Base-by-base conservation (phyloP, 2,888 invertebrate genomes). In the Carabus problematicus region DNA sequence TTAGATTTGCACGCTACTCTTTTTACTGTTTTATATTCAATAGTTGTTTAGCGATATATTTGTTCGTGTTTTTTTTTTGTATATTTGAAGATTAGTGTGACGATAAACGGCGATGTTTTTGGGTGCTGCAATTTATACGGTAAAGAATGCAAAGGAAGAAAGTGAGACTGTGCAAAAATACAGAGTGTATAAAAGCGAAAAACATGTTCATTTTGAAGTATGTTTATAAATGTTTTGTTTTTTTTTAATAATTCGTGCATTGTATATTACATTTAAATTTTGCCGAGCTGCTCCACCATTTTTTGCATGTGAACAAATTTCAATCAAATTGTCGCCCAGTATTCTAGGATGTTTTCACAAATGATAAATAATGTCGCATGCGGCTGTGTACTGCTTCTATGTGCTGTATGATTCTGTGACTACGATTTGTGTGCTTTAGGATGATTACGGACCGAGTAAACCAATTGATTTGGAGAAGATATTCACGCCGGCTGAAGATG, bases 401-500 rank as follows among this genome's bases (percentile, higher is more conserved):
- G 2, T 29, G 6, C 29, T 29, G 29, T 29, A 52, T 16, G 19
- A 19, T 14, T 64, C 7, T 18, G 42, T 56, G 1, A 14, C 43
- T 55, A 18, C 16, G 11, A 59, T 71, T 70, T 64, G 73, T 68
- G 74, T 74, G 60, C 79, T 81, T 67, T 80, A 89, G 88, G 89
- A 89, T 78, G 88, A 89, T 76, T 82, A 86, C 76, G 84, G 86
- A 76, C 86, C 87, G 75, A 86, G 86, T 72, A 88, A 87, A 78
- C 88, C 90, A 74, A 88, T 94, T 77, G 91, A 93, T 82, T 85
- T 95, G 79, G 91, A 93, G 82, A 94, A 94, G 82, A 89, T 94
- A 77, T 93, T 95, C 82, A 94, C 93, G 2, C 94, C 94, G 64
- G 93, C 94, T n/a, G 86, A 91, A 72, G 94, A 94, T 83, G 87